These are phyloP conservation scores for Euura lappo DNA, from an alignment of 1,140 invertebrate species.

Conservation along the genomic window DNA sequence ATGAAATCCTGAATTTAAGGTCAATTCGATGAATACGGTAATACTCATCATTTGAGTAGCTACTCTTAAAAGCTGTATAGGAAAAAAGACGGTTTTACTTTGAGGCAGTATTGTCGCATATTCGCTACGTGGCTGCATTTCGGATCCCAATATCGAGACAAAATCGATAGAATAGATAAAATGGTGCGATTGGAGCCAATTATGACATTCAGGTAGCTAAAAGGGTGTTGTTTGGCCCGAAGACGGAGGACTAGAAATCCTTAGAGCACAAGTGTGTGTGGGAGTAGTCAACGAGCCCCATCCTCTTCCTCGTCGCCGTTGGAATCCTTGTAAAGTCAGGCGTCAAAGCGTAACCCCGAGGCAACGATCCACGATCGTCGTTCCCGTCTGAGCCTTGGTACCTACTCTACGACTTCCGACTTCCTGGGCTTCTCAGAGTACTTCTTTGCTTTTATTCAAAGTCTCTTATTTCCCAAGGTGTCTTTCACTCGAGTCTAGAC, in stretches of 20 bases:
- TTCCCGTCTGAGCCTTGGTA: neutral
- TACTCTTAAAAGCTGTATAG: no score
- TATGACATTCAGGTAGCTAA: neutral
- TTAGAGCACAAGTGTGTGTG: neutral
- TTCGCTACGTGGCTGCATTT: no score
- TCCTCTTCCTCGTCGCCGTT: neutral
- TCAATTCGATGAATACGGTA: no score
- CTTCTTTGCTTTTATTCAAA: neutral
- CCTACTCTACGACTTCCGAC: neutral
- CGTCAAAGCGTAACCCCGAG: neutral
- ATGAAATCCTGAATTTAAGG: no score
- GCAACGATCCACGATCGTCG: neutral
- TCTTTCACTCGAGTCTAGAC: neutral
- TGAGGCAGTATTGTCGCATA: no score
- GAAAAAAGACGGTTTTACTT: no score
- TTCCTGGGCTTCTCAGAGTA: neutral
- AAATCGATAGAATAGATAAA: no score
- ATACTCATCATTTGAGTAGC: no score
- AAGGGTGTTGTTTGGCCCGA: neutral
- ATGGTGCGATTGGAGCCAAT: neutral
- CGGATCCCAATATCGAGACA: no score
- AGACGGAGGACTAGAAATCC: neutral
- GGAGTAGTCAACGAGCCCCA: neutral
- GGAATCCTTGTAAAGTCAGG: neutral
- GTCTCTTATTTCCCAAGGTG: neutral